Percentiles rank a stretch among this genome's conserved stretches.
Conservation (phyloP, 2,888 invertebrate species). For the Drosophila austrosaltans region DNA sequence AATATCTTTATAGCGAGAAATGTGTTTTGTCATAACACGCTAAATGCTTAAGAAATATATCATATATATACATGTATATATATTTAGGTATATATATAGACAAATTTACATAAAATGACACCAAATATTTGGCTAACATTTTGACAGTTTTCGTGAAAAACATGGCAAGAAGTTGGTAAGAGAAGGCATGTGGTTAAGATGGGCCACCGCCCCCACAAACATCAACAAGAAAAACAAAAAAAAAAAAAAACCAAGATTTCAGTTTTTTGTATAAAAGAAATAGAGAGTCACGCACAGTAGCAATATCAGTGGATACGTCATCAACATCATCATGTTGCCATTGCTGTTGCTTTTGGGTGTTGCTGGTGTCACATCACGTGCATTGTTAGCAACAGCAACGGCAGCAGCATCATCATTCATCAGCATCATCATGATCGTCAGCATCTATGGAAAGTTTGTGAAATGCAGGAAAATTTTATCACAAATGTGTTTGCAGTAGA, state of each 20-base stretch:
- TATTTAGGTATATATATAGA: slow-evolving; percentile 21
- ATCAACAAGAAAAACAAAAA: slow-evolving; percentile 42
- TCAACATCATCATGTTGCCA: slow-evolving; percentile 34
- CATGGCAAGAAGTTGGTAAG: slow-evolving; percentile 63
- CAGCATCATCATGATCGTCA: slow-evolving; percentile 7
- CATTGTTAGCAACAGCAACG: slow-evolving; percentile 8
- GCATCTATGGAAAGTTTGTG: slow-evolving; percentile 43
- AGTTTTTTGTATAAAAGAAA: too few species aligned
- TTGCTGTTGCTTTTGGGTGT: slow-evolving; percentile 27
- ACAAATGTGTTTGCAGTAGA: slow-evolving; percentile 49
- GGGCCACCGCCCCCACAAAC: slow-evolving; percentile 19
- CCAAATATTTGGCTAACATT: slow-evolving; percentile 72
- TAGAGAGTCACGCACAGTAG: slow-evolving; percentile 19
- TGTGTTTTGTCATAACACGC: slow-evolving; percentile 37
- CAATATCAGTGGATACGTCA: slow-evolving; percentile 24
- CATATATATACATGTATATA: slow-evolving; percentile 12
- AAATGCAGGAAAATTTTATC: slow-evolving; percentile 40
- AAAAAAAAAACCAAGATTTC: neutral
- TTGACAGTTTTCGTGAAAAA: slow-evolving; percentile 75
- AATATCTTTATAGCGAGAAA: slow-evolving; percentile 32
- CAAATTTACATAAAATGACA: slow-evolving; percentile 64
- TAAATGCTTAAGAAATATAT: slow-evolving; percentile 32
- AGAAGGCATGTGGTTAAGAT: neutral
- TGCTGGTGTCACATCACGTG: slow-evolving; percentile 24
- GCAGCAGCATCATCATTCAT: neutral